phyloP scores from a whole-genome alignment of 2,797 vertebrate species.

The Dipus sagitta region DNA sequence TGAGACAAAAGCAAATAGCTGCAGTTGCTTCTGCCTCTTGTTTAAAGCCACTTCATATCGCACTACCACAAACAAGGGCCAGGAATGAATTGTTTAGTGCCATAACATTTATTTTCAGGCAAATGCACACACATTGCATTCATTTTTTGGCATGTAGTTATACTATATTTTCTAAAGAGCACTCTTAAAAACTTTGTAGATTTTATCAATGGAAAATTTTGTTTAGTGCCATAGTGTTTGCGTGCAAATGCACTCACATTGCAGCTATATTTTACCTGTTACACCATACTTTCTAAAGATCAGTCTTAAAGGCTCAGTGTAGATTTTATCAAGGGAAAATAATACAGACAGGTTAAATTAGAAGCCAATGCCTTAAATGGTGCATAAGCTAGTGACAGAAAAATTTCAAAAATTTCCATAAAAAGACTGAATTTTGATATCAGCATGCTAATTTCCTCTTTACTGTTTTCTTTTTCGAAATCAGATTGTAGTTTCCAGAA shows the following conservation, averaged over 20 bases:
- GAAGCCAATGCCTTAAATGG: not conserved
- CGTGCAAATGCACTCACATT: too few species aligned
- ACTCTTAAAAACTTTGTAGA: not conserved
- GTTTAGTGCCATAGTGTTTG: not conserved
- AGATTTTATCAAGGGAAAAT: slow-evolving; percentile 28
- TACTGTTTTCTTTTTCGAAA: not conserved
- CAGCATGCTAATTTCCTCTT: slow-evolving; percentile 19
- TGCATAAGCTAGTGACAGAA: slow-evolving; percentile 23
- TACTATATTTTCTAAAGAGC: not conserved
- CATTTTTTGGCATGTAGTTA: not conserved
- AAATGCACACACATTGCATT: not conserved
- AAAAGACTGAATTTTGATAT: slow-evolving; percentile 48
- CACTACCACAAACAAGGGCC: slow-evolving; percentile 35
- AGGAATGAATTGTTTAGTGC: slow-evolving; percentile 50
- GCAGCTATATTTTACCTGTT: too few species aligned
- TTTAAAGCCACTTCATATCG: slow-evolving; percentile 72
- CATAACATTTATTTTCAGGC: slow-evolving; percentile 63
- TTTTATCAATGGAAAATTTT: slow-evolving; percentile 30
- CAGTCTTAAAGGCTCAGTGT: not conserved
- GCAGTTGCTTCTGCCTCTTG: slow-evolving; percentile 55
- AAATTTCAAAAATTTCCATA: not conserved
- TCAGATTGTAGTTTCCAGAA: slow-evolving; percentile 32
- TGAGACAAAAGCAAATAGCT: slow-evolving; percentile 64
- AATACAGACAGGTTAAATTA: slow-evolving; percentile 16
- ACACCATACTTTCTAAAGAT: not conserved